Evolutionary conservation across 1,140 invertebrate genomes (phyloP), one percentile per base, ranked within the genome.

Genomic region (Musca domestica): DNA sequence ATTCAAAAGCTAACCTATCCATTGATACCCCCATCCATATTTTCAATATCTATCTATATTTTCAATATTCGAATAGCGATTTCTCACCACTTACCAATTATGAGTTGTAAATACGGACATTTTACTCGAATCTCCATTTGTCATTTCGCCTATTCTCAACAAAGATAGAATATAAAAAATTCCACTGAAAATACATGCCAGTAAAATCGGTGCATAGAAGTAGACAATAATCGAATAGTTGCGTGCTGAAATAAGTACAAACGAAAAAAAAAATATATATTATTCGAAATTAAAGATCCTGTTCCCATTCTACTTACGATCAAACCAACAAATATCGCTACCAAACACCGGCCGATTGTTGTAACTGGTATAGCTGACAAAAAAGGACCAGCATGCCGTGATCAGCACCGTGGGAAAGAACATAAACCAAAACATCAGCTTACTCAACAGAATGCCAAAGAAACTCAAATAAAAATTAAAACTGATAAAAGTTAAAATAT

Each of bases 231-330:
- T 72, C 17, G 72, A 73, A 76, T 74, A 80, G 34, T 76, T 76
- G 46, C 77, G 74, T 1, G 77, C 77, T 80, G 3, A 4, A 64
- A 64, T 10, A n/a, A 10, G 49, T 17, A 54, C 17, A 58, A 3
- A 61, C 9, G 51, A 14, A 25, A 46, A 17, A 17, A 17, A 48
- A 22, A 17, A 25, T 2, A 22, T 23, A 54, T 25, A 19, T 41
- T 3, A 30, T 30, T 30, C n/a, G 9, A 30, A 30, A 30, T 30
- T 30, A n/a, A n/a, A n/a, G 27, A 30, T 9, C 27, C 15, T n/a
- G n/a, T n/a, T n/a, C n/a, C n/a, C n/a, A n/a, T n/a, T n/a, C n/a
- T 27, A 76, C 77, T 75, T 58, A 80, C 77, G 77, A 75, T 80
- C 77, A 30, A 80, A 80, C 77, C 77, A 80, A 51, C 77, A 80